Percentiles rank a stretch among this genome's conserved stretches.
phyloP scores from a whole-genome alignment of 2,888 invertebrate species.

The Pteria penguin region DNA sequence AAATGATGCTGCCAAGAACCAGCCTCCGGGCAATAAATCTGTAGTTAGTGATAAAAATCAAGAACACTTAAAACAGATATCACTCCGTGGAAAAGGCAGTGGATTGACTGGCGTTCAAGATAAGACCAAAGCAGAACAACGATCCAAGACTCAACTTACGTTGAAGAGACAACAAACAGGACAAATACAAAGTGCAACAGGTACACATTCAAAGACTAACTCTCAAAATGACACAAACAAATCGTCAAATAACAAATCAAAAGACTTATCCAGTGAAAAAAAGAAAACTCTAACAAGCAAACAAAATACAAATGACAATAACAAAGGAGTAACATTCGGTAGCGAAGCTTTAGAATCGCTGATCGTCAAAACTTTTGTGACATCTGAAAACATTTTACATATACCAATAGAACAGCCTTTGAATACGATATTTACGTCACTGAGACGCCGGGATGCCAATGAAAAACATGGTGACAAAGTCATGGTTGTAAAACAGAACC shows the following conservation, averaged over 20 bases:
- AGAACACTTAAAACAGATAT: background rate
- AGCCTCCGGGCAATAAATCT: background rate
- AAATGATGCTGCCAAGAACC: background rate
- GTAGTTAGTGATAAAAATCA: background rate
- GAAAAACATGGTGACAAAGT: conserved; percentile 25
- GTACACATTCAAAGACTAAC: background rate
- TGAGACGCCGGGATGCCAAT: conserved; percentile 22
- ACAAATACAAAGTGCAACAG: background rate
- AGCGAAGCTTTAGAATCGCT: background rate
- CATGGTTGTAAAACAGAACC: conserved; percentile 49
- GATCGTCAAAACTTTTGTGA: conserved; percentile 3
- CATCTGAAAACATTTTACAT: conserved; percentile 12
- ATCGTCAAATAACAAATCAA: background rate
- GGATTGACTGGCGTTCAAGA: background rate
- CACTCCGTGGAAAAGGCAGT: background rate
- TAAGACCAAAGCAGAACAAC: background rate
- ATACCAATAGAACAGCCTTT: conserved; percentile 18
- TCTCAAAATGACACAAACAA: background rate
- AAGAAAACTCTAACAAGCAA: too few relatives aligned
- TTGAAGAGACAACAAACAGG: background rate
- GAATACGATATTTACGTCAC: conserved; percentile 22
- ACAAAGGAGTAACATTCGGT: background rate
- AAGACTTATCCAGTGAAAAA: too few relatives aligned
- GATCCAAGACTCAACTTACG: background rate
- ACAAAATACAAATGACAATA: too few relatives aligned